Conservation (phyloP, 2,113 vertebrate genomes). For the Melanostigma gelatinosum region DNA sequence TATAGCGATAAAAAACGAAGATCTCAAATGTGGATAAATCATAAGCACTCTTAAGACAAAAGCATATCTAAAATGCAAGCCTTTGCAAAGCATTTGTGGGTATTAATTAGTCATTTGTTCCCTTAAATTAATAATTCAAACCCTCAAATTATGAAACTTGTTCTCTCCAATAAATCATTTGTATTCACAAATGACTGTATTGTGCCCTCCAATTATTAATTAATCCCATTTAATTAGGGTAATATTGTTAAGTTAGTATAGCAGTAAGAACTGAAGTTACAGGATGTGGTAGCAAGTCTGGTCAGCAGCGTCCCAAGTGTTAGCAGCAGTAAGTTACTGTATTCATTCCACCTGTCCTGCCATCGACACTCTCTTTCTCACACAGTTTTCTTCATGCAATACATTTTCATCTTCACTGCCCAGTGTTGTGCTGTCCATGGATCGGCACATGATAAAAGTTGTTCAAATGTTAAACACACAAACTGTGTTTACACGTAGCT, state of each 20-base stretch:
- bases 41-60: not conserved
- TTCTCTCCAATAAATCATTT: slow-evolving; percentile 24
- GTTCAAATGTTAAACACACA: not conserved
- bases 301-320: not conserved
- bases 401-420: not conserved
- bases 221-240: slow-evolving; percentile 23
- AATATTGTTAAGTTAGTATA: slow-evolving; percentile 15
- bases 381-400: not conserved
- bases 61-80: slow-evolving; percentile 14
- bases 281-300: not conserved
- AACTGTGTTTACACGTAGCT: not conserved
- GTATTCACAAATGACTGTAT: slow-evolving; percentile 9
- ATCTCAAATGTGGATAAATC: slow-evolving; percentile 17
- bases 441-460: not conserved
- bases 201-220: slow-evolving; percentile 7
- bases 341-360: not conserved
- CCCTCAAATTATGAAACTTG: slow-evolving; percentile 11
- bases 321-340: not conserved
- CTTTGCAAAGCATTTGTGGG: not conserved
- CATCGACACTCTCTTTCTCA: not conserved
- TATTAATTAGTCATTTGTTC: not conserved
- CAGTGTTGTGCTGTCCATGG: not conserved
- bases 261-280: slow-evolving; percentile 4
- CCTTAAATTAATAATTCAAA: slow-evolving; percentile 34
- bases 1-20: not conserved